Evolutionary conservation across 2,888 invertebrate genomes (phyloP), one percentile per base, ranked within the genome.

Genomic region (Linyphia triangularis): DNA sequence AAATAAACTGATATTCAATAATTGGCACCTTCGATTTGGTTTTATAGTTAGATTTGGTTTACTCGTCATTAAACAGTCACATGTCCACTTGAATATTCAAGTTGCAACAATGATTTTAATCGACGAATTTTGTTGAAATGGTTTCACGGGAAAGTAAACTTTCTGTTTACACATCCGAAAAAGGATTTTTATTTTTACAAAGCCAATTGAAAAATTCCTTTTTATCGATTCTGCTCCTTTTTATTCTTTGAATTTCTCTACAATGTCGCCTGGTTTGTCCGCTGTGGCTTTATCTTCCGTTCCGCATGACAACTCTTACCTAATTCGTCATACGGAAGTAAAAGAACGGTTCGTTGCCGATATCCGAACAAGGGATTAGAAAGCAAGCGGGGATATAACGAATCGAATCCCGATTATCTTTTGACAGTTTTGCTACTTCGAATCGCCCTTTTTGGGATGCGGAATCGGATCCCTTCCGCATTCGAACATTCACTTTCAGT

Each of bases 381-480:
- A 51, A 51, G 51, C 51, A 51, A 51, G 51, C 51, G 51, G 51
- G 51, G n/a, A 51, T 13, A 51, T 51, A 61, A 61, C 61, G 33
- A 13, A 43, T 40, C 24, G 19, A 7, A 30, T 24, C 59, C 75
- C 75, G 75, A 61, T 77, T 77, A 61, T 61, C 59, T 24, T 19
- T 16, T 77, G 75, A 77, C 37, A 37, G 61, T 59, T 61, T 61
- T 37, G 16, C 10, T 40, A 69, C 69, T 26, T n/a, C 5, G 22
- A 40, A 40, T 69, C 24, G 40, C 43, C 40, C n/a, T 69, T 51
- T 51, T 51, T 51, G 13, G 13, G 22, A 10, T 69, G 4, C 40
- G 37, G n/a, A n/a, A n/a, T n/a, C n/a, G n/a, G n/a, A n/a, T n/a
- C 26, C 22, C 40, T 70, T 70, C 70, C 70, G 70, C 70, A 40